Percentiles rank a stretch among this genome's conserved stretches.
Evolutionary conservation across 2,797 vertebrate genomes (phyloP).

Genomic region (Lutjanus campechanus): DNA sequence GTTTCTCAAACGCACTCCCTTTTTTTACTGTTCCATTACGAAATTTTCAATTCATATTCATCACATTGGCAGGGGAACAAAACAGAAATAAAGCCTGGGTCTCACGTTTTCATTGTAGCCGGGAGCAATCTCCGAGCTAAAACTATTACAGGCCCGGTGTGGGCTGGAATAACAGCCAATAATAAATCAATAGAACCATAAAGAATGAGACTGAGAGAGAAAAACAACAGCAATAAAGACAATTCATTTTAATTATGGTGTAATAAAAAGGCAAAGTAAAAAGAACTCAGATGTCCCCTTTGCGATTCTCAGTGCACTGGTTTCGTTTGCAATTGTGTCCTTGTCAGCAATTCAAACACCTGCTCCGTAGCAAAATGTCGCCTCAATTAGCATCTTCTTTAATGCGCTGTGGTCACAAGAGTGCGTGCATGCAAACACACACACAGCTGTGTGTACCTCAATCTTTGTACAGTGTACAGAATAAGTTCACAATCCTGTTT

Average conservation of each 20-base stretch:
- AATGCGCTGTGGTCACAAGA: conserved; percentile 35
- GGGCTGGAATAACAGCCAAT: conserved; percentile 70
- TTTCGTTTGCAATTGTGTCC: conserved; percentile 65
- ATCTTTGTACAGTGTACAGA: background rate
- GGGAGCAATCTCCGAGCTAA: conserved; percentile 45
- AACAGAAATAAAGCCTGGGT: conserved; percentile 58
- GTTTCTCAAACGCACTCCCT: conserved; percentile 32
- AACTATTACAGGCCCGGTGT: conserved; percentile 66
- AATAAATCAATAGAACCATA: conserved; percentile 77
- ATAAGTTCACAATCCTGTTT: background rate
- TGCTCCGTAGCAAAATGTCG: conserved; percentile 64
- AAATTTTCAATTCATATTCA: conserved; percentile 58
- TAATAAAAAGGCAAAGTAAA: conserved; percentile 74
- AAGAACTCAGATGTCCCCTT: conserved; percentile 53
- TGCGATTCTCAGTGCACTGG: conserved; percentile 46
- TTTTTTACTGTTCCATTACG: conserved; percentile 23
- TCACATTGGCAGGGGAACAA: conserved; percentile 40
- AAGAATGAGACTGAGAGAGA: conserved; percentile 54
- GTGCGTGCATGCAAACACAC: background rate
- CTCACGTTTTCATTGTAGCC: conserved; percentile 49
- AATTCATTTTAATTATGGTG: conserved; percentile 78
- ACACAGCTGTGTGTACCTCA: conserved; percentile 6
- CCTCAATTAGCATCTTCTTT: conserved; percentile 65
- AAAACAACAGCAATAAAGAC: conserved; percentile 72
- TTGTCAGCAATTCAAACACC: conserved; percentile 79